phyloP scores from a whole-genome alignment of 2,888 invertebrate genomes.

The Caenorhabditis zanzibari region DNA sequence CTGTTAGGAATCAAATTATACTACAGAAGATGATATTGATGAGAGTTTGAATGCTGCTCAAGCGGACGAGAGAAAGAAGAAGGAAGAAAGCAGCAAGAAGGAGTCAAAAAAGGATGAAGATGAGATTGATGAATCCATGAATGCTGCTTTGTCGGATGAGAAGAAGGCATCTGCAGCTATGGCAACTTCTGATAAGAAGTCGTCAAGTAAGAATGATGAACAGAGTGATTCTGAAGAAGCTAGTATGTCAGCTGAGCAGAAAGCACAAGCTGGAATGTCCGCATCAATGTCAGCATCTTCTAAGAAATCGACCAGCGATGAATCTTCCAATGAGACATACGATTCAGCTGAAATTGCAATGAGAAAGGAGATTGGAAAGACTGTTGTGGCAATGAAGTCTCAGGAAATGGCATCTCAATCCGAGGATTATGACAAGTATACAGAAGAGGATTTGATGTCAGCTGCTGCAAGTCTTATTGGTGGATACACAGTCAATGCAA shows the following conservation, averaged over 20 bases:
- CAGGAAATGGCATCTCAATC: conserved; percentile 51
- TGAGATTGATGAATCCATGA: conserved; percentile 21
- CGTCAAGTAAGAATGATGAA: conserved; percentile 23
- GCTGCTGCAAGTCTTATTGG: conserved; percentile 51
- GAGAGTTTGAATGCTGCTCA: conserved; percentile 48
- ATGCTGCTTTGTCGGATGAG: conserved; percentile 26
- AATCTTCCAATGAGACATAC: conserved; percentile 23
- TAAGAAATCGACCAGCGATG: not conserved
- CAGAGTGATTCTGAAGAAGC: conserved; percentile 1
- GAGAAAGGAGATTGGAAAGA: conserved; percentile 38
- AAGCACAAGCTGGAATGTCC: conserved; percentile 5
- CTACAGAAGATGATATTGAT: conserved; percentile 45
- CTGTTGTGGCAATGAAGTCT: conserved; percentile 35
- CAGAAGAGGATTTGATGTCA: conserved; percentile 34
- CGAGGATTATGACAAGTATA: conserved; percentile 49
- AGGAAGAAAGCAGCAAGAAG: not conserved
- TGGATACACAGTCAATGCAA: conserved; percentile 38
- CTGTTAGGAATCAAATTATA: no score
- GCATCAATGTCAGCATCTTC: conserved; percentile 22
- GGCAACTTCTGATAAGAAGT: conserved; percentile 8
- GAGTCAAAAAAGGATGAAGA: conserved; percentile 33
- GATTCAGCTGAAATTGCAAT: conserved; percentile 42
- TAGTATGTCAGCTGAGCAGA: conserved; percentile 22
- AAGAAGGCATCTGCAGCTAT: conserved; percentile 16
- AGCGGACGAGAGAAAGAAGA: conserved; percentile 27